phyloP scores from a whole-genome alignment of 2,113 vertebrate species.

The Arizona elegans region DNA sequence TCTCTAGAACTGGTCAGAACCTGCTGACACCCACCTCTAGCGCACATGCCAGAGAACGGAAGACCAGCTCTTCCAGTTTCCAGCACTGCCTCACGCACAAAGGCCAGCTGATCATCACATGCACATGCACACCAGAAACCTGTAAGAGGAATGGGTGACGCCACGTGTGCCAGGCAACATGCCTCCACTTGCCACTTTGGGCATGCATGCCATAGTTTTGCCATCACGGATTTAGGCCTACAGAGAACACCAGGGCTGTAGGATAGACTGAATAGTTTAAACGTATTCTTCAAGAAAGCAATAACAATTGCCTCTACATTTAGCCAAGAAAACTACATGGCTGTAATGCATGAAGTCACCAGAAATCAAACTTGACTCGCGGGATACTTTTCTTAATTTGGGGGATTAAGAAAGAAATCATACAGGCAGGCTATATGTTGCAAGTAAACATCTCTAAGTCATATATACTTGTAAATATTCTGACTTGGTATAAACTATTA shows the following conservation, averaged over 20 bases:
- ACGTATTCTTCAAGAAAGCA: background rate
- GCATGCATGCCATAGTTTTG: no score
- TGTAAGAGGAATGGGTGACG: no score
- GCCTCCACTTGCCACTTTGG: no score
- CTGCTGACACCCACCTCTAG: no score
- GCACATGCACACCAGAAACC: no score
- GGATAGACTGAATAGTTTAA: background rate
- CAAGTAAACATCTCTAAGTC: background rate
- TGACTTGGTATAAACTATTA: slow-evolving; percentile 24
- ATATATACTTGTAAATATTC: rapidly evolving
- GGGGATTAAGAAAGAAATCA: background rate
- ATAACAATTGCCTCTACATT: background rate
- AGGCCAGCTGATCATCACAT: no score
- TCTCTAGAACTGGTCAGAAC: no score
- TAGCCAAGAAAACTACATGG: background rate
- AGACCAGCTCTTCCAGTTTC: no score
- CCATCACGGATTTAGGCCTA: background rate
- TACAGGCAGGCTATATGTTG: background rate
- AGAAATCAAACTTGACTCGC: background rate
- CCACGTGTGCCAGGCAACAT: no score
- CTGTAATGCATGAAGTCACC: background rate
- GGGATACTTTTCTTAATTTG: background rate
- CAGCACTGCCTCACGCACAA: no score
- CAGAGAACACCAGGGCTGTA: background rate
- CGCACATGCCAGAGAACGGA: no score